Conservation (phyloP, 2,113 vertebrate genomes). For the Suricata suricatta region DNA sequence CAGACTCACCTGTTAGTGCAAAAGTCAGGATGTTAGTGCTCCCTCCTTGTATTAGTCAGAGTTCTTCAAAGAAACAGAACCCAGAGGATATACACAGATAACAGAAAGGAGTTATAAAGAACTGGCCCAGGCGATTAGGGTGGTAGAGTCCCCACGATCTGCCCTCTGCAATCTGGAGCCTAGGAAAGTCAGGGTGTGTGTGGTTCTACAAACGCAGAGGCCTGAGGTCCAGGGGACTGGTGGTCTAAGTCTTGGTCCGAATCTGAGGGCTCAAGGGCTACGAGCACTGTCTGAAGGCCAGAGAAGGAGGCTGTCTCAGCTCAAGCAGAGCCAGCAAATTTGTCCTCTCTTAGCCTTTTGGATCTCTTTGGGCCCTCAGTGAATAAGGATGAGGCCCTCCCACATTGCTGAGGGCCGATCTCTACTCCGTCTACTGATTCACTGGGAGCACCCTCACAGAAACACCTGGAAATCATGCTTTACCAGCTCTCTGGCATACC, state of each 20-base stretch:
- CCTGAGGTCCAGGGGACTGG: not conserved
- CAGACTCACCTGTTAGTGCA: not conserved
- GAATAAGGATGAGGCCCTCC: not conserved
- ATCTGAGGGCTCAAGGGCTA: not conserved
- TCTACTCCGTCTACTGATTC: not conserved
- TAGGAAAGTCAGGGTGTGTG: not conserved
- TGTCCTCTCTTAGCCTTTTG: not conserved
- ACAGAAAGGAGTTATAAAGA: not conserved
- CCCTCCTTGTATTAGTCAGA: not conserved
- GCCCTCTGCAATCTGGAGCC: not conserved
- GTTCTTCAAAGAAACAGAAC: not conserved
- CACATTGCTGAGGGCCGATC: not conserved
- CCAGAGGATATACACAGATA: not conserved
- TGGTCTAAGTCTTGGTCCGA: not conserved
- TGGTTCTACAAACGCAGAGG: not conserved
- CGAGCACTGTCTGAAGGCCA: not conserved
- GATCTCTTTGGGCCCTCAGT: not conserved
- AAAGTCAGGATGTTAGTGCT: not conserved
- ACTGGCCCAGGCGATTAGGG: not conserved
- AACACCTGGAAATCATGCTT: not conserved
- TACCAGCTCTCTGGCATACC: not conserved
- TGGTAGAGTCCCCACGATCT: not conserved
- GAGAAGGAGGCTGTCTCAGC: not conserved
- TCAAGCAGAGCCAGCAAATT: not conserved
- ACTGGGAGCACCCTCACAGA: not conserved